Conservation (phyloP, 2,113 vertebrate species). For the Strix uralensis region DNA sequence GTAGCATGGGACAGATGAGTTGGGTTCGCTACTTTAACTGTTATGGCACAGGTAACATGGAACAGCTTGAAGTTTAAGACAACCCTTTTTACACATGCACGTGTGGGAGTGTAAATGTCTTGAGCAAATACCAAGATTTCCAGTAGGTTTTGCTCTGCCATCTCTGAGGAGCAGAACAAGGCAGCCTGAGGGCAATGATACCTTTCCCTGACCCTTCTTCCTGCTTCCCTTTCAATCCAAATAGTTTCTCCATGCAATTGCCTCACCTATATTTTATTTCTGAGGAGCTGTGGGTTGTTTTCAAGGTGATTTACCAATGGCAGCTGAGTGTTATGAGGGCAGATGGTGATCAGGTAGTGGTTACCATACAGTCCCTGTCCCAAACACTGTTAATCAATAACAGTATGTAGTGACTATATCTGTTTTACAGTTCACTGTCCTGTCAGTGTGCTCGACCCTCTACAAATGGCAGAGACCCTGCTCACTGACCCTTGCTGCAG, state of each 20-base stretch:
- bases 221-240: background rate
- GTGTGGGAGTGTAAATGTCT: too few species aligned
- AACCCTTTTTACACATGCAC: background rate
- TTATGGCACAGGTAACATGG: accelerated
- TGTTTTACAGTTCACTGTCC: background rate
- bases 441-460: background rate
- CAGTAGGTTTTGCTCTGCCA: background rate
- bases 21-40: background rate
- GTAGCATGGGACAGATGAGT: background rate
- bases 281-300: background rate
- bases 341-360: background rate
- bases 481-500: conserved; percentile 50
- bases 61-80: background rate
- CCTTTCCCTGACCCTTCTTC: background rate
- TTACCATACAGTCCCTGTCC: background rate
- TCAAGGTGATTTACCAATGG: background rate
- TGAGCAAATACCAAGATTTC: background rate
- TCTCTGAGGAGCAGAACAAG: background rate
- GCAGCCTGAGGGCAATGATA: background rate
- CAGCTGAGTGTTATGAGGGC: background rate
- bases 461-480: background rate
- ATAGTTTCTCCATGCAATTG: background rate
- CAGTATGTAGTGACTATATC: background rate
- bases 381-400: background rate
- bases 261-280: background rate